A percentile compares a stretch with the other conserved stretches of the same genome.
Conservation (phyloP, 2,113 vertebrate species). For the Elgaria multicarinata region DNA sequence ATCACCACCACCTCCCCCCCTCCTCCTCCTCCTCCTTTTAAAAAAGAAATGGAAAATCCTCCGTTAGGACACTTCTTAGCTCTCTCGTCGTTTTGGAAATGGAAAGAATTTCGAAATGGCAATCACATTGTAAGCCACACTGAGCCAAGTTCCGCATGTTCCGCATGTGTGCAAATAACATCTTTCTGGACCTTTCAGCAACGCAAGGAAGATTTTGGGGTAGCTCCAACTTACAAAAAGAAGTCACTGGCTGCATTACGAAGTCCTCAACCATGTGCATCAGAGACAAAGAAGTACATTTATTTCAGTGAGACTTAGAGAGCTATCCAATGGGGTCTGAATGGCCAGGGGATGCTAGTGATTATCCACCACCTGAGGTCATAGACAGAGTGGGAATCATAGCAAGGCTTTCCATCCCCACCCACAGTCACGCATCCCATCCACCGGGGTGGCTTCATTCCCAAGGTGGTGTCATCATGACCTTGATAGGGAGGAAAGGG, state of each 20-base stretch:
- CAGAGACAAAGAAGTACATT: background rate
- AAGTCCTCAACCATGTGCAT: background rate
- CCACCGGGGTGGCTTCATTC: too few relatives aligned
- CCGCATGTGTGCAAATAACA: background rate
- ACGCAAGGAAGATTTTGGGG: background rate
- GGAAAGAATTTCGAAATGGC: too few relatives aligned
- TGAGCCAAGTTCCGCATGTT: background rate
- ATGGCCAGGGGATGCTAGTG: too few relatives aligned
- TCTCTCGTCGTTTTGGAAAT: too few relatives aligned
- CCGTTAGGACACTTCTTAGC: background rate
- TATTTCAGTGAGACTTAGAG: background rate
- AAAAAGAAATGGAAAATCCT: background rate
- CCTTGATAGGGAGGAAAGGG: too few relatives aligned
- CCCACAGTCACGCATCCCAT: too few relatives aligned
- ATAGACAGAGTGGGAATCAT: background rate
- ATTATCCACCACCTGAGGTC: too few relatives aligned
- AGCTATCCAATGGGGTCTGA: too few relatives aligned
- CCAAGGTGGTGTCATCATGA: too few relatives aligned
- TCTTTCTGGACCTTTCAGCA: background rate
- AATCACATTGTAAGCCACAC: background rate
- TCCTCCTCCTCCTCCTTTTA: background rate
- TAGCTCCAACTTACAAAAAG: background rate
- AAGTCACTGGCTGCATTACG: background rate
- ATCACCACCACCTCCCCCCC: too few relatives aligned
- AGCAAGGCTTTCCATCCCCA: too few relatives aligned